phyloP scores from a whole-genome alignment of 2,797 vertebrate genomes.

The Alca torda region DNA sequence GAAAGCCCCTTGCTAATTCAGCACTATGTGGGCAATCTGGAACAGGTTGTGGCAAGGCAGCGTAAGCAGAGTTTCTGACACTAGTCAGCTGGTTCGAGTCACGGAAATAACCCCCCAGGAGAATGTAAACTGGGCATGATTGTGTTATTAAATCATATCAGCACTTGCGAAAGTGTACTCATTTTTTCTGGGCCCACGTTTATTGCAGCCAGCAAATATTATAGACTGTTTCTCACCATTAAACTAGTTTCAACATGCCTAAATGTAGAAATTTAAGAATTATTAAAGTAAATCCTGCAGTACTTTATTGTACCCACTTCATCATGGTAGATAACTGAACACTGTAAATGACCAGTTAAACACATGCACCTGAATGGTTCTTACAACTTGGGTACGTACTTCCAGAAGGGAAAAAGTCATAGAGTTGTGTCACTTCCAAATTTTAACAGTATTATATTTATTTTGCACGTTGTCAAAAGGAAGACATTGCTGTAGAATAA shows the following conservation, averaged over 20 bases:
- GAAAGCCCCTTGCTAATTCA: slow-evolving; percentile 64
- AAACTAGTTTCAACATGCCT: neutral
- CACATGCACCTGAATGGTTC: neutral
- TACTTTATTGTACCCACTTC: neutral
- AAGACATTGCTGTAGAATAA: neutral
- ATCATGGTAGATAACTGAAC: neutral
- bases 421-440: neutral
- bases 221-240: neutral
- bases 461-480: neutral
- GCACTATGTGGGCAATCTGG: neutral
- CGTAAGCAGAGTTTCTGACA: neutral
- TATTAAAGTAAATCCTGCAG: neutral
- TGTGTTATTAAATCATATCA: neutral
- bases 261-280: neutral
- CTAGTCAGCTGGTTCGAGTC: slow-evolving; percentile 15
- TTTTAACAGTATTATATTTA: neutral
- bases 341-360: neutral
- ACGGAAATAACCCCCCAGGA: slow-evolving; percentile 40
- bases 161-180: neutral
- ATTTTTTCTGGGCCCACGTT: neutral
- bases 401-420: neutral
- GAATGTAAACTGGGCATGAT: slow-evolving; percentile 21
- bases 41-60: neutral
- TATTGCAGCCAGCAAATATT: neutral
- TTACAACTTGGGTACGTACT: neutral